Evolutionary conservation across 2,113 vertebrate genomes (phyloP), one percentile per base, ranked within the genome.

Genomic region (Nothobranchius kuhntae): DNA sequence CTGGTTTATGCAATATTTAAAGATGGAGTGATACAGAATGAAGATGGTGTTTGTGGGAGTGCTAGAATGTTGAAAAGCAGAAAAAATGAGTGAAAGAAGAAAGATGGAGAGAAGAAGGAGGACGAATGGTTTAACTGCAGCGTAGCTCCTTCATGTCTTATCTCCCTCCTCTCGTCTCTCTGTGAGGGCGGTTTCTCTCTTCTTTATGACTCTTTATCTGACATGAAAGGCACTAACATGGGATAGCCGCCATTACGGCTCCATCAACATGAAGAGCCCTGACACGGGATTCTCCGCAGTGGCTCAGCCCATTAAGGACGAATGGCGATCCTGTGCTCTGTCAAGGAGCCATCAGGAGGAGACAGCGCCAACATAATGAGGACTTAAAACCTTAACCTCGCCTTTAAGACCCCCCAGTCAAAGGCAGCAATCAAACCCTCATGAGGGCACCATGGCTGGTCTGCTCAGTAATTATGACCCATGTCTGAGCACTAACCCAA

Each of bases 131-230:
- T 96, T 97, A 95, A 98, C 93, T 93, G 94, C 94, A 77, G 86
- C 84, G 93, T 61, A 93, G 96, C 94, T 95, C 95, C 94, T 93
- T 95, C 93, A 93, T 93, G 94, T 87, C 86, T 96, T 96, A 95
- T 96, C 95, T 96, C 89, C 90, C 92, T 92, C 68, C 72, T 76
- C 77, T 84, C 65, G 69, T 84, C 90, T 86, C 84, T 91, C 89
- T 93, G 91, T 93, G 15, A 80, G 75, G 80, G 67, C 83, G 83
- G 82, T 73, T 85, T 87, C 85, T 87, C 85, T 81, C 77, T 88
- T 84, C 86, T 93, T 93, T 92, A 92, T 87, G 83, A 80, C 89
- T 91, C 88, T 87, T 92, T 91, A 92, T 92, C 91, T 90, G 78
- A 92, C 90, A 92, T 92, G 89, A 91, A 92, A 92, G 91, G 89